Evolutionary conservation across 2,113 vertebrate species (phyloP), one percentile per base, ranked within the genome.

Genomic region (Rhodinocichla rosea): DNA sequence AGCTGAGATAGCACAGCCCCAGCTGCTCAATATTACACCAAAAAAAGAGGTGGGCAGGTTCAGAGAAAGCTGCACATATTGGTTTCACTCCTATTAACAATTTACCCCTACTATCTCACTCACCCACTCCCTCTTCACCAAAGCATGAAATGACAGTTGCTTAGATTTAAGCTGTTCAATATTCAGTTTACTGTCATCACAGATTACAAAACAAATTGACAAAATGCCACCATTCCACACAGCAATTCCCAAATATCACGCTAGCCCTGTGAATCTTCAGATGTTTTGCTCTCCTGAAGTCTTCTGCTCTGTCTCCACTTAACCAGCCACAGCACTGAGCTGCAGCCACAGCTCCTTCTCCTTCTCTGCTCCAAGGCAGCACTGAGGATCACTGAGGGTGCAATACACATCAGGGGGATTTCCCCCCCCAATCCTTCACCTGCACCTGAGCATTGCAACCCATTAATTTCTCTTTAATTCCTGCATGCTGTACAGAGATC

Each of bases 101-200:
- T 94, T 95, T 90, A 92, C 70, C 78, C 89, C 89, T 85, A 81
- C 81, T 85, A 47, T 85, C 83, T 82, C 85, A 49, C 89, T 88
- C 96, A 96, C 90, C 90, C 92, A 95, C 94, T 90, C 87, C 4
- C 83, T 89, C 70, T 85, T 76, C 87, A 75, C 74, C 67, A 91
- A 85, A 87, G 93, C 91, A 94, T 63, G 78, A 96, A 95, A 92
- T 76, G 87, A 89, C 87, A 92, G 78, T 80, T 94, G 86, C 86
- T 96, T 78, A 92, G 83, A 90, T 92, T 83, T 73, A 91, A 84
- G 47, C 70, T 89, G 62, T 60, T 95, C 87, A 94, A 28, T 85
- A 92, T 87, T 89, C 94, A 95, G 63, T 47, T 87, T 89, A 30
- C 81, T 79, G 87, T 77, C 91, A 95, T 18, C 78, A 89, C 60